Evolutionary conservation across 2,797 vertebrate species (phyloP).

Genomic region (Hylomyscus alleni): DNA sequence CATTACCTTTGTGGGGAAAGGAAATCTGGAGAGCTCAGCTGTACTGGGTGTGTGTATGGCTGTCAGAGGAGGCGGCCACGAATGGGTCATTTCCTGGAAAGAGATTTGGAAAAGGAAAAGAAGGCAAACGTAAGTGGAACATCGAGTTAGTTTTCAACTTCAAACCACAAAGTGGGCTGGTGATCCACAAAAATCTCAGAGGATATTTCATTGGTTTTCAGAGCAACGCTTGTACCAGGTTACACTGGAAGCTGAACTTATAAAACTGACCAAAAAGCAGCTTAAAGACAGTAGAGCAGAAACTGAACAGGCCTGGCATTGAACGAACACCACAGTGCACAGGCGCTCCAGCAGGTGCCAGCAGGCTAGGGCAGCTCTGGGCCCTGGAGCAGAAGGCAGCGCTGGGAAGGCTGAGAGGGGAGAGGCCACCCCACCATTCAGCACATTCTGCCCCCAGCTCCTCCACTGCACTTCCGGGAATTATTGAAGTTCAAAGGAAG

Average conservation of each 20-base stretch:
- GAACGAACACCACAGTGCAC: background rate
- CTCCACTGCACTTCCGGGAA: constrained; percentile 77
- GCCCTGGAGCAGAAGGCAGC: background rate
- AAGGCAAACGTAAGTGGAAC: constrained; percentile 44
- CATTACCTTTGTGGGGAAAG: constrained; percentile 93
- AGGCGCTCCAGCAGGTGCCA: background rate
- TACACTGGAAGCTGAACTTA: background rate
- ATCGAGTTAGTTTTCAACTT: constrained; percentile 46
- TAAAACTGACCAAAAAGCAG: background rate
- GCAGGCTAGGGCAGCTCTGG: background rate
- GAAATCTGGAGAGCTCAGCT: constrained; percentile 91
- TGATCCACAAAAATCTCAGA: constrained; percentile 9
- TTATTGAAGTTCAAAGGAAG: constrained; percentile 80
- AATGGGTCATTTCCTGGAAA: constrained; percentile 96
- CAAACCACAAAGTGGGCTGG: background rate
- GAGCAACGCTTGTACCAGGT: background rate
- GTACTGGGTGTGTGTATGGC: constrained; percentile 93
- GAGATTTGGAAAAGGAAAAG: constrained; percentile 68
- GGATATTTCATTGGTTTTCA: background rate
- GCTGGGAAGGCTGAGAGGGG: background rate
- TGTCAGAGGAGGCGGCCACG: constrained; percentile 96
- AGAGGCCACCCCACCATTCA: background rate
- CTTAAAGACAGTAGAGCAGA: background rate
- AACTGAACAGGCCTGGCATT: background rate
- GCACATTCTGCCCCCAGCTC: constrained; percentile 29